phyloP scores from a whole-genome alignment of 1,140 invertebrate genomes.

The Adelges cooleyi region DNA sequence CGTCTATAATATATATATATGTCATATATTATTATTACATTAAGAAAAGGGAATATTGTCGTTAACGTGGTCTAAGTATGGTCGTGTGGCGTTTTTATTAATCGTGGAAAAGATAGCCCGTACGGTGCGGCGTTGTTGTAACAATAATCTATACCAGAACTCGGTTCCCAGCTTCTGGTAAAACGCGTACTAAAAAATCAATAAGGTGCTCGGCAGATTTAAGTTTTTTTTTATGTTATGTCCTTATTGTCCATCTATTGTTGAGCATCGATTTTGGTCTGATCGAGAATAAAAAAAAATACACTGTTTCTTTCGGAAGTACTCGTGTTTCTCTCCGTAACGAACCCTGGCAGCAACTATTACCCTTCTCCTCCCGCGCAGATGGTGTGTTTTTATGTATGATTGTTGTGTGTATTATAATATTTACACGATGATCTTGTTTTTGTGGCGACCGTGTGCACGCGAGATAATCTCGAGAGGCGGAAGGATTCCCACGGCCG shows the following conservation, averaged over 20 bases:
- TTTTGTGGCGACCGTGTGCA: conserved; percentile 1
- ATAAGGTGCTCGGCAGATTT: too few species aligned
- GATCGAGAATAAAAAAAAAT: not conserved
- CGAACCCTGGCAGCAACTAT: not conserved
- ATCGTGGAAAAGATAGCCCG: too few species aligned
- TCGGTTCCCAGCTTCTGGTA: too few species aligned
- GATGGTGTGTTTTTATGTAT: conserved; percentile 4
- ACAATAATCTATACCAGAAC: too few species aligned
- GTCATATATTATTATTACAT: too few species aligned
- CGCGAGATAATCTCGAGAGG: conserved; percentile 28
- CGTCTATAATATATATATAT: too few species aligned
- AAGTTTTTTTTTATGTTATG: too few species aligned
- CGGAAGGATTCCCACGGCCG: conserved; percentile 26
- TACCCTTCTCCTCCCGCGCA: not conserved
- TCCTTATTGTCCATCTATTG: not conserved
- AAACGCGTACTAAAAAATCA: too few species aligned
- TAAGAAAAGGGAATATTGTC: too few species aligned
- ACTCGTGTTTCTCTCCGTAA: conserved; percentile 14
- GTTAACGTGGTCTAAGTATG: too few species aligned
- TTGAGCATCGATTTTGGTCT: not conserved
- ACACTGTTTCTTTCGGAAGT: conserved; percentile 13
- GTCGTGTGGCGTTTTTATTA: too few species aligned
- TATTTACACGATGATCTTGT: conserved; percentile 28
- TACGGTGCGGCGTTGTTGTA: too few species aligned
- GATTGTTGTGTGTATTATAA: conserved; percentile 6